Evolutionary conservation across 2,888 invertebrate genomes (phyloP), one percentile per base, ranked within the genome.

Genomic region (Drosophila anceps): DNA sequence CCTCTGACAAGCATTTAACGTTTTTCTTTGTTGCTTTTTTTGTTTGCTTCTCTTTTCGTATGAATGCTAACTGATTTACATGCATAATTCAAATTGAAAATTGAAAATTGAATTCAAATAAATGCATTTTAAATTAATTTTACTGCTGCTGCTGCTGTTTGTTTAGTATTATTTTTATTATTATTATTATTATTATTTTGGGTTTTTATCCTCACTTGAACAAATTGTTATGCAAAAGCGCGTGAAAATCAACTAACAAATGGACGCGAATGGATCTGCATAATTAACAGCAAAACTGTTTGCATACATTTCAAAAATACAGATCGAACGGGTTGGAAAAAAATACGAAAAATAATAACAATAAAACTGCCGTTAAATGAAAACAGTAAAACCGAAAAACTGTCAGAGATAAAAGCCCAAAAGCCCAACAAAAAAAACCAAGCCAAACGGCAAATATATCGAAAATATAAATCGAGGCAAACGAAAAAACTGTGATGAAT

Each of bases 161-260:
- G 46, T 27, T 44, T 54, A 20, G 41, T 50, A 7, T 55, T 24
- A 18, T 50, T 33, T 7, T 29, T 61, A 10, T 37, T 51, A 43
- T 53, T 43, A 7, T 57, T 37, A 18, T 51, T 29, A 8, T 35
- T 51, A 10, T 33, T 46, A 43, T 53, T 50, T n/a, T 24, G 24
- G 31, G 53, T 58, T 53, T 51, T 39, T 33, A 51, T 55, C n/a
- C n/a, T 15, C 46, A 18, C 65, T 66, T 53, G 41, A 70, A 72
- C 78, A 84, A 84, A 88, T 85, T 88, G 81, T 78, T 76, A 85
- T 85, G 86, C 86, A 85, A 73, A 85, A 82, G 76, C 84, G 88
- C 86, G 88, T 88, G 86, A 88, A 84, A 84, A 84, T 81, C 78
- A 73, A 86, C 88, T 74, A 79, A 64, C 69, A 83, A 81, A 83